A percentile compares a stretch with the other conserved stretches of the same genome.
Evolutionary conservation across 2,797 vertebrate species (phyloP).

Genomic region (Enteromius mattozi): DNA sequence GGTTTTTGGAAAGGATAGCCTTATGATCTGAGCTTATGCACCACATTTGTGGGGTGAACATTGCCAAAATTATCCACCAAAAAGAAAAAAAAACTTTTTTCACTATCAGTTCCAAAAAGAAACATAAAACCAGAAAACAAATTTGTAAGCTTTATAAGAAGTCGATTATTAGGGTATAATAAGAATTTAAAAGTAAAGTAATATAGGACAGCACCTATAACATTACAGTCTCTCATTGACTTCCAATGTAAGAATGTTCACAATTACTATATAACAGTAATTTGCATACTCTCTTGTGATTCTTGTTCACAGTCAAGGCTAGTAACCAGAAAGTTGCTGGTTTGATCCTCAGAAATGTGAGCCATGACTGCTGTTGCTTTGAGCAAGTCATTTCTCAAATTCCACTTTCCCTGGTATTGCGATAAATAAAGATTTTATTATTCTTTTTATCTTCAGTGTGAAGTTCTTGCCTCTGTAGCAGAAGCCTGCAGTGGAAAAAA

Average conservation of each 20-base stretch:
- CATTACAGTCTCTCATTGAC: background rate
- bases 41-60: background rate
- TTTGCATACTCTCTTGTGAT: background rate
- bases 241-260: background rate
- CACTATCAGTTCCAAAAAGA: background rate
- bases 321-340: slow-evolving; percentile 4
- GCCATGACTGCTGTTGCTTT: background rate
- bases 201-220: no score
- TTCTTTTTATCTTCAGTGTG: background rate
- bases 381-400: slow-evolving; percentile 4
- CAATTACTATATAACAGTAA: background rate
- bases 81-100: background rate
- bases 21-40: background rate
- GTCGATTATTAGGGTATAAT: background rate
- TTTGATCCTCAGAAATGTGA: background rate
- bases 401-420: background rate
- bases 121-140: background rate
- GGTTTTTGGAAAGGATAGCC: background rate
- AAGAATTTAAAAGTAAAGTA: background rate
- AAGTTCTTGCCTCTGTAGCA: background rate
- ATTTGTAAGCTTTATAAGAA: background rate
- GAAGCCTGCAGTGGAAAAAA: slow-evolving; percentile 15
- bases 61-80: background rate
- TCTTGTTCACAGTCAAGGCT: slow-evolving; percentile 8
- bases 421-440: slow-evolving; percentile 5